phyloP scores from a whole-genome alignment of 2,888 invertebrate species.

The Campoplex capitator region DNA sequence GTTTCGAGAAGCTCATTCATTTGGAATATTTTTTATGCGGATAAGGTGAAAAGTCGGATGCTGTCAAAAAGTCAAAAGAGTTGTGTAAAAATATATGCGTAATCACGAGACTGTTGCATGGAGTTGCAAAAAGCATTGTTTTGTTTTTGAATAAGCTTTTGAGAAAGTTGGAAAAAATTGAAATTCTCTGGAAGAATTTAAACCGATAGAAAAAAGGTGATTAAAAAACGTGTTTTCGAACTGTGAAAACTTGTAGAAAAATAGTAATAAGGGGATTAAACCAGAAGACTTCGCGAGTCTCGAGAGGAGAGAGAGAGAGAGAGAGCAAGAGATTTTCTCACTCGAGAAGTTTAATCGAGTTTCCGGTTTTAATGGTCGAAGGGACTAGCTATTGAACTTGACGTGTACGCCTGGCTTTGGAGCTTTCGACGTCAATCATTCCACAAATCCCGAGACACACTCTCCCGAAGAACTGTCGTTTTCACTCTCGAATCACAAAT shows the following conservation, averaged over 20 bases:
- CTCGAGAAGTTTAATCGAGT: slow-evolving; percentile 58
- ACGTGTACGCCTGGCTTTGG: slow-evolving; percentile 34
- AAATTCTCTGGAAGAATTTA: too few species aligned
- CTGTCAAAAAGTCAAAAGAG: too few species aligned
- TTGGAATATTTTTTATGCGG: too few species aligned
- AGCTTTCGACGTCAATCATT: slow-evolving; percentile 57
- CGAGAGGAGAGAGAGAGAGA: neutral
- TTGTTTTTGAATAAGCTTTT: neutral
- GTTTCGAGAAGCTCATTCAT: too few species aligned
- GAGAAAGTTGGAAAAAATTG: neutral
- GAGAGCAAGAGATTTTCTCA: slow-evolving; percentile 28
- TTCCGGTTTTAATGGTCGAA: slow-evolving; percentile 52
- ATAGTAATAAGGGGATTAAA: neutral
- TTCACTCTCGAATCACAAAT: neutral
- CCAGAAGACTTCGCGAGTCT: neutral
- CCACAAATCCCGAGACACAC: slow-evolving; percentile 25
- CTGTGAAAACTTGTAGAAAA: neutral
- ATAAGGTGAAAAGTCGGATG: too few species aligned
- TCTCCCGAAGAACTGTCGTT: slow-evolving; percentile 7
- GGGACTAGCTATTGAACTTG: slow-evolving; percentile 53
- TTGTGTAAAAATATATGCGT: too few species aligned
- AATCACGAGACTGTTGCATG: too few species aligned
- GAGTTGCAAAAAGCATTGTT: neutral
- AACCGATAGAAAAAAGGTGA: neutral
- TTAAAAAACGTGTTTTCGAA: neutral